Evolutionary conservation across 1,140 invertebrate species (phyloP).

Genomic region (Ostrea edulis): DNA sequence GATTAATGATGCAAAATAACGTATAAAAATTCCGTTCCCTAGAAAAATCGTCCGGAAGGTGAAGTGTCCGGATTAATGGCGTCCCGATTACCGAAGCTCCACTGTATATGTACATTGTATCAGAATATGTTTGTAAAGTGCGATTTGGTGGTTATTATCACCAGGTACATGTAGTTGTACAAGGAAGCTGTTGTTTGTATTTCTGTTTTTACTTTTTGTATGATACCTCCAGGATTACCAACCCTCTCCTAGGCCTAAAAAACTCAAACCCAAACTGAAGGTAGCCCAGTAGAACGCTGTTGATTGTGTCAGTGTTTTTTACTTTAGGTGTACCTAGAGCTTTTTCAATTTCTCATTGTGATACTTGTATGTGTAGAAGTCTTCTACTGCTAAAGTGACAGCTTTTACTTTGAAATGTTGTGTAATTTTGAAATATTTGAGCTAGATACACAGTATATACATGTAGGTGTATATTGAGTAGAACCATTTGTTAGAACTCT

Average conservation of each 20-base stretch:
- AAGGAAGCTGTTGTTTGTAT: not conserved
- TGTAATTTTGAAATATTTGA: not conserved
- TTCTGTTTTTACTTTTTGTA: not conserved
- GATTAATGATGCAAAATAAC: no score
- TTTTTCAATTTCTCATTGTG: not conserved
- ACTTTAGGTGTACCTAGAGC: not conserved
- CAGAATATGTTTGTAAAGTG: not conserved
- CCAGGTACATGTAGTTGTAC: not conserved
- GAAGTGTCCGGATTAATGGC: no score
- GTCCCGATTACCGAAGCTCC: no score
- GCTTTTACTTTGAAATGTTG: not conserved
- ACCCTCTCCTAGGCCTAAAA: conserved; percentile 29
- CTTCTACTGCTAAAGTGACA: not conserved
- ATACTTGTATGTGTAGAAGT: not conserved
- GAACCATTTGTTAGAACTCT: not conserved
- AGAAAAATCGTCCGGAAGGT: no score
- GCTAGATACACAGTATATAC: not conserved
- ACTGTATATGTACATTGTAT: no score
- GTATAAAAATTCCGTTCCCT: no score
- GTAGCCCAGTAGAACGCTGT: not conserved
- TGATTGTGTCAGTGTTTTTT: not conserved
- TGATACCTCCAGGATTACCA: conserved; percentile 8
- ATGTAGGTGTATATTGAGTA: not conserved
- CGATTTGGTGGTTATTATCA: not conserved
- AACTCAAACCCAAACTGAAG: conserved; percentile 19